Conservation (phyloP, 2,888 invertebrate genomes). For the Dryococelus australis region DNA sequence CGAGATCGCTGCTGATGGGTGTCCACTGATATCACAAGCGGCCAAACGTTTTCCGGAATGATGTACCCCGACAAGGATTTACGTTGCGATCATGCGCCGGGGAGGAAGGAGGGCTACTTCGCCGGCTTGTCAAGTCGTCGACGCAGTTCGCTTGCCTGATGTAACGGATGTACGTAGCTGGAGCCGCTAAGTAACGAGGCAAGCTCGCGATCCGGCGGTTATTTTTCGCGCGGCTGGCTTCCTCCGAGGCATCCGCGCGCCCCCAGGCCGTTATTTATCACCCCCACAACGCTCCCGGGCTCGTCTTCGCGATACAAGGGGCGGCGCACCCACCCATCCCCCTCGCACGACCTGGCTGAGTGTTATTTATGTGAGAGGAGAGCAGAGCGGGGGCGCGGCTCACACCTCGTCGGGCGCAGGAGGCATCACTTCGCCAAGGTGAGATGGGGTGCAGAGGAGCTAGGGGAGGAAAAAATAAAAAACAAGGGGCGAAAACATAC, state of each 20-base stretch:
- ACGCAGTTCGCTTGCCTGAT: background rate
- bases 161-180: background rate
- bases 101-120: too few relatives aligned
- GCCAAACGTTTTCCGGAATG: too few relatives aligned
- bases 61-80: too few relatives aligned
- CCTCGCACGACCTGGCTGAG: background rate
- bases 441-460: background rate
- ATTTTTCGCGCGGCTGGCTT: constrained; percentile 29
- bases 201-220: constrained; percentile 5
- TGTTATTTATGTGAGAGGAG: background rate
- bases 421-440: background rate
- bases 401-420: background rate
- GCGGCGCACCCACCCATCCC: background rate
- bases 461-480: too few relatives aligned
- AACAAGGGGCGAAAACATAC: background rate
- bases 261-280: constrained; percentile 13
- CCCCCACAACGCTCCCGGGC: constrained; percentile 25
- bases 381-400: too few relatives aligned
- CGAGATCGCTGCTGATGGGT: too few relatives aligned
- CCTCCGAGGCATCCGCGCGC: constrained; percentile 32
- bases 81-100: too few relatives aligned
- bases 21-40: too few relatives aligned
- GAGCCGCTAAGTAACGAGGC: background rate
- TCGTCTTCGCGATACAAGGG: constrained; percentile 16
- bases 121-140: too few relatives aligned